These are phyloP conservation scores for Lytechinus pictus DNA, from an alignment of 35 echinoderm and acorn worm species.

Conservation along the genomic window DNA sequence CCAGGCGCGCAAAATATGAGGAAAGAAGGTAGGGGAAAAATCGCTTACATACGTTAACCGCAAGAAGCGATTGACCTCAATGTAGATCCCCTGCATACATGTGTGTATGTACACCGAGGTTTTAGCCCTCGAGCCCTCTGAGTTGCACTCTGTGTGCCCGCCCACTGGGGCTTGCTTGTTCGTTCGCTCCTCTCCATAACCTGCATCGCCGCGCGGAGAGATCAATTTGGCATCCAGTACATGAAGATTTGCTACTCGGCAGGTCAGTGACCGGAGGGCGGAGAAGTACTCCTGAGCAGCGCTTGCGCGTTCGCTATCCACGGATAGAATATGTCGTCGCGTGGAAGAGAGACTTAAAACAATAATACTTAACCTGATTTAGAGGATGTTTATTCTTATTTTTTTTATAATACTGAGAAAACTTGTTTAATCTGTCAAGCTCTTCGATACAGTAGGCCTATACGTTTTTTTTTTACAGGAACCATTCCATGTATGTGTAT, in stretches of 20 bases:
- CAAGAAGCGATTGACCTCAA: conserved; percentile 48
- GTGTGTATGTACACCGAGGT: conserved; percentile 34
- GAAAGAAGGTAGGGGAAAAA: conserved; percentile 28
- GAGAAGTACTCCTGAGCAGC: not conserved
- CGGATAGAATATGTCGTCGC: not conserved
- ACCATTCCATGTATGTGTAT: no score
- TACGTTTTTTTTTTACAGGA: no score
- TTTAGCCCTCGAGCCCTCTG: not conserved
- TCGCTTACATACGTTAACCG: conserved; percentile 25
- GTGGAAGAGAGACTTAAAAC: not conserved
- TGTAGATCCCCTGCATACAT: conserved; percentile 36
- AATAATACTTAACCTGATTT: no score
- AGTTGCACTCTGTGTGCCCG: conserved; percentile 7
- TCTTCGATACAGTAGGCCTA: no score
- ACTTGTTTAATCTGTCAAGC: no score
- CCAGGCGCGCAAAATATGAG: conserved; percentile 26
- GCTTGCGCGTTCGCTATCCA: not conserved
- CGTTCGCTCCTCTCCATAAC: not conserved
- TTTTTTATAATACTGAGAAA: no score
- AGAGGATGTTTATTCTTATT: no score
- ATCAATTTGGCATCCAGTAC: not conserved
- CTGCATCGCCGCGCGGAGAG: conserved; percentile 27
- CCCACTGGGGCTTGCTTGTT: conserved; percentile 8
- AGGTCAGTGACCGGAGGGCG: conserved; percentile 27
- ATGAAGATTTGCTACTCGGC: not conserved